These are phyloP conservation scores for Astropecten irregularis DNA, from an alignment of 53 echinoderm and acorn worm species.

Conservation along the genomic window DNA sequence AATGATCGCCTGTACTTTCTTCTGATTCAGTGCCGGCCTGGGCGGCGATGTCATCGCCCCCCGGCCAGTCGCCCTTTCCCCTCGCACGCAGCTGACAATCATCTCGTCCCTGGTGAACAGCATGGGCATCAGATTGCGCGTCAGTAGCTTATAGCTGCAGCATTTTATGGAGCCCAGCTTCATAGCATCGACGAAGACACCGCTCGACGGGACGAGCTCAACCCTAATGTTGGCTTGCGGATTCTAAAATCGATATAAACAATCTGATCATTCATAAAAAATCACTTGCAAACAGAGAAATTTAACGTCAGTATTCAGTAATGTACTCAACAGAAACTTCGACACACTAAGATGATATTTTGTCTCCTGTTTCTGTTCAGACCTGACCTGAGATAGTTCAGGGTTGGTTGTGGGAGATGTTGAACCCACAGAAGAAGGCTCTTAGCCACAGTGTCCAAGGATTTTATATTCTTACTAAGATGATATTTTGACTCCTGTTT, in stretches of 20 bases:
- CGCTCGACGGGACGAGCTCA: neutral
- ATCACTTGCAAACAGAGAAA: neutral
- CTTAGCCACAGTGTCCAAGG: too few relatives aligned
- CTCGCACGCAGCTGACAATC: constrained; percentile 59
- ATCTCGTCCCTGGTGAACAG: constrained; percentile 61
- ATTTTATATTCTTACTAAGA: too few relatives aligned
- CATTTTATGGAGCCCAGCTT: neutral
- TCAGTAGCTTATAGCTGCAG: constrained; percentile 36
- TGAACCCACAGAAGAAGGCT: too few relatives aligned
- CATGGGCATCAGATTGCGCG: constrained; percentile 65
- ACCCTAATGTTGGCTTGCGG: too few relatives aligned
- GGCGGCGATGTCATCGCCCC: constrained; percentile 15
- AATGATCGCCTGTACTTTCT: constrained; percentile 29
- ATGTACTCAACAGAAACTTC: too few relatives aligned
- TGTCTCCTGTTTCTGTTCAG: too few relatives aligned
- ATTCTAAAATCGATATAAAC: too few relatives aligned
- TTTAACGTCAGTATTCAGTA: neutral
- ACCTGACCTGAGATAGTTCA: too few relatives aligned
- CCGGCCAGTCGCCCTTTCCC: constrained; percentile 56
- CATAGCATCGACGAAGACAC: neutral
- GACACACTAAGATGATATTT: too few relatives aligned
- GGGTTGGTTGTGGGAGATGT: too few relatives aligned
- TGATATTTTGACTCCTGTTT: too few relatives aligned
- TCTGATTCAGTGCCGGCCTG: constrained; percentile 29
- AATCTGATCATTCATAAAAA: neutral